These are phyloP conservation scores for Rhynchophorus ferrugineus DNA, from an alignment of 1,140 invertebrate species.

Conservation along the genomic window DNA sequence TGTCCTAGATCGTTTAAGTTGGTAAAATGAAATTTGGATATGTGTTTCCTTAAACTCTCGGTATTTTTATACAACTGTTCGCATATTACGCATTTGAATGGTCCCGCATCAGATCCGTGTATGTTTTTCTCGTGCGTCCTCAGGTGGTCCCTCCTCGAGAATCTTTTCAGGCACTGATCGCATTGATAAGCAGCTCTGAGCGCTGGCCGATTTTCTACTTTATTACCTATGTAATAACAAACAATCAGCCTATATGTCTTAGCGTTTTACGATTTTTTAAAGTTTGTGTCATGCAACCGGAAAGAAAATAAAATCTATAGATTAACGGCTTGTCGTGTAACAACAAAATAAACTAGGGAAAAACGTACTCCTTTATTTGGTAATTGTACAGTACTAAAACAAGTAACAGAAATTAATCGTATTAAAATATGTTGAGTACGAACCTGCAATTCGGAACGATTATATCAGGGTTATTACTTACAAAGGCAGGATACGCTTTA, in stretches of 20 bases:
- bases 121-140: constrained; percentile 42
- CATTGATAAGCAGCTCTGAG: constrained; percentile 34
- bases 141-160: constrained; percentile 40
- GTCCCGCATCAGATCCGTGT: constrained; percentile 41
- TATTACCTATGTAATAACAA: constrained; percentile 10
- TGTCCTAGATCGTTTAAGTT: constrained; percentile 21
- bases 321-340: too few relatives aligned
- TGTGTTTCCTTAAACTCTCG: constrained; percentile 41
- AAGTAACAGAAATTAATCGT: too few relatives aligned
- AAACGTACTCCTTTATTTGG: too few relatives aligned
- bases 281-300: neutral
- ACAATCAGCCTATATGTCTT: neutral
- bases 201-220: constrained; percentile 3
- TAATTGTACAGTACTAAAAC: too few relatives aligned
- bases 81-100: constrained; percentile 39
- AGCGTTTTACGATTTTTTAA: too few relatives aligned
- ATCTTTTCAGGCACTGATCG: constrained; percentile 38
- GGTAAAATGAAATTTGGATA: constrained; percentile 39
- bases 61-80: constrained; percentile 41
- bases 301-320: constrained; percentile 3
- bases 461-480: constrained; percentile 2
- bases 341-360: too few relatives aligned
- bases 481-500: neutral
- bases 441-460: neutral
- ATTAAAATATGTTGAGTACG: neutral